phyloP scores from a whole-genome alignment of 2,797 vertebrate species.

The Coilia nasus region DNA sequence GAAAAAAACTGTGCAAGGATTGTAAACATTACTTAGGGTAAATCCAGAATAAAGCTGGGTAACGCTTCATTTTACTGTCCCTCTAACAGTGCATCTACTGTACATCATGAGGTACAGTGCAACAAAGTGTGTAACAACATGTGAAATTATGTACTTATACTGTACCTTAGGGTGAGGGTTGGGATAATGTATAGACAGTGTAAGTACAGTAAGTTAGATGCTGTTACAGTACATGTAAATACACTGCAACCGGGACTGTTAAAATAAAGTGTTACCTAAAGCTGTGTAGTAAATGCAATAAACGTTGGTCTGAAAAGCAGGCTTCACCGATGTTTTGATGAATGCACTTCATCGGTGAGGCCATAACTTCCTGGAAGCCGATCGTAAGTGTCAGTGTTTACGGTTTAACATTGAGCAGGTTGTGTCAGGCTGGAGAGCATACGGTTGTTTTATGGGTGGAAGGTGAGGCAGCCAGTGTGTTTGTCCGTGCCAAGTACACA shows the following conservation, averaged over 20 bases:
- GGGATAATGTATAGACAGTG: too few relatives aligned
- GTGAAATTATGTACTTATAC: too few relatives aligned
- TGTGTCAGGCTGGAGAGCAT: background rate
- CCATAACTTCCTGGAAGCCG: background rate
- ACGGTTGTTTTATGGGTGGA: background rate
- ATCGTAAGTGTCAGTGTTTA: background rate
- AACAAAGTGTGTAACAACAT: too few relatives aligned
- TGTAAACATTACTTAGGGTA: background rate
- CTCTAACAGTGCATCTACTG: too few relatives aligned
- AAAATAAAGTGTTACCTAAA: too few relatives aligned
- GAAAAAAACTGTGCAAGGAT: background rate
- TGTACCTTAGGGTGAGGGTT: too few relatives aligned
- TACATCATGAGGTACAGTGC: too few relatives aligned
- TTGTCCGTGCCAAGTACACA: conserved; percentile 1
- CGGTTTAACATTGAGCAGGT: background rate
- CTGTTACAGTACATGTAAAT: too few relatives aligned
- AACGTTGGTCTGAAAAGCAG: background rate
- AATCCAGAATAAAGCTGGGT: background rate
- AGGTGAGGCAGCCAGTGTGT: conserved; percentile 6
- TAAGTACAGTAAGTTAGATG: too few relatives aligned
- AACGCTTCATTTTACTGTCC: too few relatives aligned
- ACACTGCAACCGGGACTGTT: too few relatives aligned
- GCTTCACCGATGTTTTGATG: background rate
- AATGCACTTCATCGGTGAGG: conserved; percentile 9
- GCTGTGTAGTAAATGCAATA: background rate